These are phyloP conservation scores for Drosophila trichaetosa DNA, from an alignment of 2,888 invertebrate species.

Conservation along the genomic window DNA sequence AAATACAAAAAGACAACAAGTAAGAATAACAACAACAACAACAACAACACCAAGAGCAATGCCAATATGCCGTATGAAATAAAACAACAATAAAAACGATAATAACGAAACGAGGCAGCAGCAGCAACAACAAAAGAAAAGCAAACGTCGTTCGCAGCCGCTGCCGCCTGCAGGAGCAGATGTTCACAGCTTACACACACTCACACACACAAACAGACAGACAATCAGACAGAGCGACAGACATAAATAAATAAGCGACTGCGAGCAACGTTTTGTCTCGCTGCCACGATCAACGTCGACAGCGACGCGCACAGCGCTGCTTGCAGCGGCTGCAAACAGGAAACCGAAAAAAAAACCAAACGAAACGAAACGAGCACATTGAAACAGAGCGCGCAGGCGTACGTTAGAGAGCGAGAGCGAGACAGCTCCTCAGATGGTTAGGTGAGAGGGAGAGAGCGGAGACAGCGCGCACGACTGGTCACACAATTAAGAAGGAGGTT, in stretches of 20 bases:
- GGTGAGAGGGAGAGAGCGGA: slow-evolving; percentile 19
- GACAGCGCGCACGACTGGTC: slow-evolving; percentile 52
- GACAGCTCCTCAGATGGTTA: slow-evolving; percentile 42
- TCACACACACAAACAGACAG: slow-evolving; percentile 16
- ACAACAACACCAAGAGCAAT: slow-evolving; percentile 28
- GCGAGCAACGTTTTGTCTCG: slow-evolving; percentile 66
- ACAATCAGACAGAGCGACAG: slow-evolving; percentile 56
- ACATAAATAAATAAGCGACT: slow-evolving; percentile 80
- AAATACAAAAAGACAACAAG: slow-evolving; percentile 37
- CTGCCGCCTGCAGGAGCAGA: slow-evolving; percentile 82
- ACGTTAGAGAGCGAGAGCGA: slow-evolving; percentile 22
- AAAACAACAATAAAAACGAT: slow-evolving; percentile 78
- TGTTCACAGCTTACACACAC: slow-evolving; percentile 82
- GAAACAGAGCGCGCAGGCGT: slow-evolving; percentile 8
- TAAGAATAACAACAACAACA: slow-evolving; percentile 31
- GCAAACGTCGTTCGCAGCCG: slow-evolving; percentile 67
- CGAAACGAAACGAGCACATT: slow-evolving; percentile 40
- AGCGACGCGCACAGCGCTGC: slow-evolving; percentile 54
- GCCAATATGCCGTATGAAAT: slow-evolving; percentile 70
- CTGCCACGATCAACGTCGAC: slow-evolving; percentile 68
- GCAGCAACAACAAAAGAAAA: slow-evolving; percentile 60
- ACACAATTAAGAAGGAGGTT: slow-evolving; percentile 75
- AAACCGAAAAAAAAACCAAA: slow-evolving; percentile 61
- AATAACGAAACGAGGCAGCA: slow-evolving; percentile 72
- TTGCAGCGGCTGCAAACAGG: slow-evolving; percentile 67